Evolutionary conservation across 2,113 vertebrate genomes (phyloP).

Genomic region (Zosterops hypoxanthus): DNA sequence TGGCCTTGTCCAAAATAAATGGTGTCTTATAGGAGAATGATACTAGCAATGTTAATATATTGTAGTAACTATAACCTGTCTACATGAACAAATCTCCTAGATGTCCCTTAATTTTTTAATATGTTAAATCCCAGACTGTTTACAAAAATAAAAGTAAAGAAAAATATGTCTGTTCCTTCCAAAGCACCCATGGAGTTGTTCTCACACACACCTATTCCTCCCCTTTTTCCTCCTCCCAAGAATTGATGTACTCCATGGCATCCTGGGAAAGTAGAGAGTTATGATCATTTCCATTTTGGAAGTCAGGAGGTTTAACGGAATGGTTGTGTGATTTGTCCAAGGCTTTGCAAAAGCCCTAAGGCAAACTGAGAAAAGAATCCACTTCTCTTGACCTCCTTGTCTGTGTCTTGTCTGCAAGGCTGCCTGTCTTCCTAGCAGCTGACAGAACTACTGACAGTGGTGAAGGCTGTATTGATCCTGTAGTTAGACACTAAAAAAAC

Average conservation of each 20-base stretch:
- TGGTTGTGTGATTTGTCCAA: constrained; percentile 48
- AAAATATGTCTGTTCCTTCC: neutral
- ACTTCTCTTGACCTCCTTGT: constrained; percentile 26
- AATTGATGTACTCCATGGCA: neutral
- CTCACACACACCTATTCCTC: neutral
- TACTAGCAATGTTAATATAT: neutral
- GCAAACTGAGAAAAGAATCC: constrained; percentile 28
- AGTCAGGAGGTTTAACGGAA: constrained; percentile 2
- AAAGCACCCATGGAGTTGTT: neutral
- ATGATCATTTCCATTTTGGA: constrained; percentile 13
- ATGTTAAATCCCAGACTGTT: neutral
- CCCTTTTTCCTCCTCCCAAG: neutral
- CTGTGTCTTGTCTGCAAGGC: constrained; percentile 24
- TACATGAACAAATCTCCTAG: neutral
- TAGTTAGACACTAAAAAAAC: neutral
- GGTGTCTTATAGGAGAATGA: neutral
- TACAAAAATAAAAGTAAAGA: neutral
- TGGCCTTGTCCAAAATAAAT: neutral
- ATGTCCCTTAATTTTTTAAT: neutral
- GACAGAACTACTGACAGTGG: neutral
- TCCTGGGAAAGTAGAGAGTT: neutral
- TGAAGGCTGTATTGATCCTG: neutral
- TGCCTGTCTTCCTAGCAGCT: constrained; percentile 25
- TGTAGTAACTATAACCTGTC: neutral
- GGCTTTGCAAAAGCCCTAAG: constrained; percentile 36